Evolutionary conservation across 2,888 invertebrate genomes (phyloP), one percentile per base, ranked within the genome.

Genomic region (Mimachlamys varia): DNA sequence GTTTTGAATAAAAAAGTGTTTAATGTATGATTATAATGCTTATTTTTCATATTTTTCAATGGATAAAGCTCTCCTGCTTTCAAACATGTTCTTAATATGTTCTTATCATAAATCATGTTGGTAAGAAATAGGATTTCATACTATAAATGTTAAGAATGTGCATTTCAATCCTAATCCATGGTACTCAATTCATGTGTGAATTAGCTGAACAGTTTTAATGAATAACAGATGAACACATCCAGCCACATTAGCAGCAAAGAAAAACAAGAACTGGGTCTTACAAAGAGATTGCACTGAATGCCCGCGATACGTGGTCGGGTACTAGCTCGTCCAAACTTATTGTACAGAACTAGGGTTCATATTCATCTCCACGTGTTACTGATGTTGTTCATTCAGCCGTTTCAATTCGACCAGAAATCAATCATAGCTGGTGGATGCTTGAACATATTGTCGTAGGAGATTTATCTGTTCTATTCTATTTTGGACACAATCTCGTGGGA

Each of bases 321-420:
- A 33, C 76, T 76, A 33, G 76, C 10, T 76, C 76, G 33, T 10
- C 76, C 33, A 76, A 76, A 76, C 76, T 27, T 76, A 76, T 27
- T 76, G 76, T 76, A 76, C 76, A 33, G 76, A 76, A 76, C 76
- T 22, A 33, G 33, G 33, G 27, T 76, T 76, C 33, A 76, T 33
- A 76, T 76, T 76, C 76, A 76, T 7, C 17, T 15, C 27, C 76
- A 76, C 76, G 76, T 76, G 76, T 76, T 76, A 76, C 76, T 27
- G 76, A 76, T 76, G 27, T 76, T 76, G 76, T 76, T 33, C 76
- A 33, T 76, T 76, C 76, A 76, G 76, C 76, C 76, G 33, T 76
- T 76, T 76, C 76, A 76, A 76, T 76, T 76, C 76, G 76, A 76
- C 76, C 33, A 76, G 76, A 76, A 76, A 76, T 76, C 76, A 76